These are phyloP conservation scores for Fulica atra DNA, from an alignment of 2,113 vertebrate species.

Conservation along the genomic window DNA sequence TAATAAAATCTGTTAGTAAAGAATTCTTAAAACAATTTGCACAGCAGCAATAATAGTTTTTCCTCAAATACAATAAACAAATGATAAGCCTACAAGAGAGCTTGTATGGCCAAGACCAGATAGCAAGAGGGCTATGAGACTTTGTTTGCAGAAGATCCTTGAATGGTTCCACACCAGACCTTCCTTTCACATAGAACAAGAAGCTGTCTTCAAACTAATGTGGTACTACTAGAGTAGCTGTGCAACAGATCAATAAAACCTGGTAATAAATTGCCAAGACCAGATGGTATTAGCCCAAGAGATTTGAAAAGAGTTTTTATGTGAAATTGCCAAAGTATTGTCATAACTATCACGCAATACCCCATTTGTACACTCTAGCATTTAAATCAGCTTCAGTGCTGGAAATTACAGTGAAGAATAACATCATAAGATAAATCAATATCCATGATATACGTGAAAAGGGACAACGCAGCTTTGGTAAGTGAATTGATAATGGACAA, in stretches of 20 bases:
- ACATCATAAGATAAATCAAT: not conserved
- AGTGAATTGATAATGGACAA: not conserved
- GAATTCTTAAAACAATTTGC: not conserved
- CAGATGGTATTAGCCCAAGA: not conserved
- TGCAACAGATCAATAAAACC: not conserved
- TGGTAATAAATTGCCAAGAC: not conserved
- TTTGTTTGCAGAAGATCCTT: not conserved
- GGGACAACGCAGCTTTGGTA: not conserved
- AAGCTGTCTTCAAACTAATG: not conserved
- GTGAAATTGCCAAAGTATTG: not conserved
- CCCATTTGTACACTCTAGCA: not conserved
- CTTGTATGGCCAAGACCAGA: not conserved
- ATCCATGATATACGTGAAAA: not conserved
- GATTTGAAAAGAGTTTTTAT: not conserved
- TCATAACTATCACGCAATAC: not conserved
- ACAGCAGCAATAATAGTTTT: not conserved
- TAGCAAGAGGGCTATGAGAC: not conserved
- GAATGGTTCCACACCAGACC: not conserved
- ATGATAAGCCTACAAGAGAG: not conserved
- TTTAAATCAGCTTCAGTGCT: not conserved
- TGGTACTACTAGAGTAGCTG: not conserved
- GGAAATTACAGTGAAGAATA: not conserved
- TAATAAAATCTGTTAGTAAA: not conserved
- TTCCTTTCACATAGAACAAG: not conserved
- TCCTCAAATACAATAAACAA: not conserved